Evolutionary conservation across 1,140 invertebrate species (phyloP).

Genomic region (Neocloeon triangulifer): DNA sequence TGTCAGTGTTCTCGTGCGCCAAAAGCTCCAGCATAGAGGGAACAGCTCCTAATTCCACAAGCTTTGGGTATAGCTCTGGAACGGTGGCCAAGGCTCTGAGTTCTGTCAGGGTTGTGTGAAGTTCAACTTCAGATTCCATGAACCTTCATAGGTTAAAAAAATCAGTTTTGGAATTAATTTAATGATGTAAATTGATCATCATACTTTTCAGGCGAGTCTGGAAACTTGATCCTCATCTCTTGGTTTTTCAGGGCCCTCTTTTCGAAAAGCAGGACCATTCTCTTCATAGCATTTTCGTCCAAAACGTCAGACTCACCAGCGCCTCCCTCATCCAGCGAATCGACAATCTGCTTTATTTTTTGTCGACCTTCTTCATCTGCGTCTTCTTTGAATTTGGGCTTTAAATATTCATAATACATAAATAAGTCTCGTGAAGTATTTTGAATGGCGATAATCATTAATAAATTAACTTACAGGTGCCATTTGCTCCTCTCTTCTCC

Average conservation of each 20-base stretch:
- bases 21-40: slow-evolving; percentile 81
- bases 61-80: slow-evolving; percentile 78
- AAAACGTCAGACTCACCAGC: slow-evolving; percentile 40
- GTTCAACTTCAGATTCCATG: slow-evolving; percentile 96
- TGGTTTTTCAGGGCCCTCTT: slow-evolving; percentile 86
- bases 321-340: slow-evolving; percentile 5
- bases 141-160: slow-evolving; percentile 34
- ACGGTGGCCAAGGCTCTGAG: slow-evolving; percentile 86
- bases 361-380: neutral
- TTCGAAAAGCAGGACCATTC: slow-evolving; percentile 78
- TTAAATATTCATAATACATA: slow-evolving; percentile 5
- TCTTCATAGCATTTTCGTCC: slow-evolving; percentile 72
- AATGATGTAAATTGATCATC: slow-evolving; percentile 3
- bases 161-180: neutral
- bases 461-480: slow-evolving; percentile 16
- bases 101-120: slow-evolving; percentile 81
- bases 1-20: slow-evolving; percentile 92
- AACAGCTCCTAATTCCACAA: slow-evolving; percentile 74
- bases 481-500: slow-evolving; percentile 9
- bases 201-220: slow-evolving; percentile 84
- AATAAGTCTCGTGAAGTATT: slow-evolving; percentile 6
- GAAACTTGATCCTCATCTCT: slow-evolving; percentile 96
- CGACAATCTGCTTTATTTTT: neutral
- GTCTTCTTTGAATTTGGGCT: neutral
- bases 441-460: slow-evolving; percentile 29